phyloP scores from a whole-genome alignment of 1,140 invertebrate species.

The Orussus abietinus region DNA sequence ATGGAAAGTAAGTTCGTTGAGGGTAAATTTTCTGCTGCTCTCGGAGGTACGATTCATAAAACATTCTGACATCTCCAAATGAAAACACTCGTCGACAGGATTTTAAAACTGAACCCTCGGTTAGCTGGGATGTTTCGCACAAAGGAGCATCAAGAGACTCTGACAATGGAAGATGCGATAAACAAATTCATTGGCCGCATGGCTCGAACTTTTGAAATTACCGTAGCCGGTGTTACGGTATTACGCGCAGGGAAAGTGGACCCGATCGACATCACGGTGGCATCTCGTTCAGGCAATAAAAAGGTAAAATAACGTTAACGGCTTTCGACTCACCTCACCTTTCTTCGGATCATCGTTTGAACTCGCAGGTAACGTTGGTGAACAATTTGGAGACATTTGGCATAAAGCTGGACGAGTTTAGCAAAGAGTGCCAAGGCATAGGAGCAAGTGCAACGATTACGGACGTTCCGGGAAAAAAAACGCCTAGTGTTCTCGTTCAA shows the following conservation, averaged over 20 bases:
- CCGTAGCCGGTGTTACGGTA: slow-evolving; percentile 56
- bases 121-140: slow-evolving; percentile 46
- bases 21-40: no score
- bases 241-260: slow-evolving; percentile 72
- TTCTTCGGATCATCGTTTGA: slow-evolving; percentile 3
- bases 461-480: slow-evolving; percentile 69
- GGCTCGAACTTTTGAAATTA: slow-evolving; percentile 71
- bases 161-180: slow-evolving; percentile 72
- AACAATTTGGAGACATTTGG: slow-evolving; percentile 84
- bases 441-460: slow-evolving; percentile 82
- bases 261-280: slow-evolving; percentile 74
- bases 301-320: slow-evolving; percentile 60
- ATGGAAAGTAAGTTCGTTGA: slow-evolving; percentile 51
- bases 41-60: slow-evolving; percentile 23
- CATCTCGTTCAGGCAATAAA: slow-evolving; percentile 80
- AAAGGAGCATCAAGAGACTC: slow-evolving; percentile 44
- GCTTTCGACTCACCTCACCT: no score
- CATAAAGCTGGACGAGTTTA: slow-evolving; percentile 74
- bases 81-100: slow-evolving; percentile 43
- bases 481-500: slow-evolving; percentile 79
- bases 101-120: slow-evolving; percentile 57
- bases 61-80: not conserved
- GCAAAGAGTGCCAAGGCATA: slow-evolving; percentile 79
- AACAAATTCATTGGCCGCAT: slow-evolving; percentile 67
- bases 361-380: slow-evolving; percentile 73